phyloP scores from a whole-genome alignment of 2,888 invertebrate species.

The Erebia epiphron region DNA sequence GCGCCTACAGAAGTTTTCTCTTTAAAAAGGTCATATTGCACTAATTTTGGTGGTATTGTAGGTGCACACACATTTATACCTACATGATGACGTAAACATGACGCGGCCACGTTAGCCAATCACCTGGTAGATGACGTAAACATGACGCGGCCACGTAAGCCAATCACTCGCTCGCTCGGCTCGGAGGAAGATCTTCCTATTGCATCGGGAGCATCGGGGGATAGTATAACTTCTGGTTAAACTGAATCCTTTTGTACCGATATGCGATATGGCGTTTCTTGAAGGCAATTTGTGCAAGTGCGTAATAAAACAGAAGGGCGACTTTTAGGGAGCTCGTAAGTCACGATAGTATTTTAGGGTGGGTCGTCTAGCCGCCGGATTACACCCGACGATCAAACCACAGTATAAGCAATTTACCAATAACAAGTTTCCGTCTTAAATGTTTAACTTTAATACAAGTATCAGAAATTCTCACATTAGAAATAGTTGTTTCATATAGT shows the following conservation, averaged over 20 bases:
- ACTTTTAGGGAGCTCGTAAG: conserved; percentile 16
- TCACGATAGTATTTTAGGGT: background rate
- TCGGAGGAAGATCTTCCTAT: too few relatives aligned
- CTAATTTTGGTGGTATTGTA: background rate
- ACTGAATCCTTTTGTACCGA: background rate
- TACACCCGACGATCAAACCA: conserved; percentile 1
- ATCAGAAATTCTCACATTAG: background rate
- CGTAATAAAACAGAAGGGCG: conserved; percentile 11
- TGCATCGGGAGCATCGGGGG: too few relatives aligned
- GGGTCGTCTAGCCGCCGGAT: conserved; percentile 1
- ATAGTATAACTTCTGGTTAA: background rate
- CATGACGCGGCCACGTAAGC: too few relatives aligned
- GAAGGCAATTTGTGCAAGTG: conserved; percentile 14
- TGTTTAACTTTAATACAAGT: background rate
- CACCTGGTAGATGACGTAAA: too few relatives aligned
- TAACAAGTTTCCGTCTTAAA: background rate
- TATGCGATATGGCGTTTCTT: background rate
- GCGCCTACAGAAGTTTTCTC: too few relatives aligned
- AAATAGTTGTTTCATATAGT: background rate
- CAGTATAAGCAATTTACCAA: background rate
- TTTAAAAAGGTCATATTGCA: too few relatives aligned
- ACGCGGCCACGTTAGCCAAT: too few relatives aligned
- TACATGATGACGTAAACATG: too few relatives aligned
- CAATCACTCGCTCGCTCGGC: too few relatives aligned
- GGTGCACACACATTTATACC: too few relatives aligned